A percentile compares a stretch with the other conserved stretches of the same genome.
Evolutionary conservation across 2,888 invertebrate species (phyloP).

Genomic region (Drosophila hawaiiensis): DNA sequence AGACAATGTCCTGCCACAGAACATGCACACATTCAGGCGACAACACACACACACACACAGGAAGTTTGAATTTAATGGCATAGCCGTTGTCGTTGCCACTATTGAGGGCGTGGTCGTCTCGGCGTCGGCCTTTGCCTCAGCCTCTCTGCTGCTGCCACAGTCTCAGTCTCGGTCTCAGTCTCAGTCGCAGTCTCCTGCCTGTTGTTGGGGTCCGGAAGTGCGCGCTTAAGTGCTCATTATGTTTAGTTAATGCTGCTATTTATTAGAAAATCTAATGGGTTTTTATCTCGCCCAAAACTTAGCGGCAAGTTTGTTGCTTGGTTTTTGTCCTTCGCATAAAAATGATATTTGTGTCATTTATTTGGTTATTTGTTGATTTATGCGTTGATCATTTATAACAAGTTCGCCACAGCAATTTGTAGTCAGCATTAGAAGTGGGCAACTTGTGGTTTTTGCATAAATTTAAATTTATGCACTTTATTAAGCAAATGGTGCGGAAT

Average conservation of each 20-base stretch:
- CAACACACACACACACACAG: conserved; percentile 33
- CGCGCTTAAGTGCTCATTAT: conserved; percentile 79
- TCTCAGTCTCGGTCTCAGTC: neutral
- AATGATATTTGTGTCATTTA: conserved; percentile 72
- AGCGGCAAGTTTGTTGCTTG: conserved; percentile 41
- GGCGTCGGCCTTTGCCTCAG: neutral
- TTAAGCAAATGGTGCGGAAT: conserved; percentile 57
- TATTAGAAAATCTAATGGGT: conserved; percentile 77
- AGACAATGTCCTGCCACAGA: conserved; percentile 51
- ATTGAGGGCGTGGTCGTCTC: conserved; percentile 51
- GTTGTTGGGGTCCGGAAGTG: conserved; percentile 63
- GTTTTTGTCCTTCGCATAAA: conserved; percentile 44
- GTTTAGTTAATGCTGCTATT: conserved; percentile 77
- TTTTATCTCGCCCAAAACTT: conserved; percentile 59
- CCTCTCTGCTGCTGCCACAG: neutral
- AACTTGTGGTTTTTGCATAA: conserved; percentile 57
- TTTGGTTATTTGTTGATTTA: conserved; percentile 71
- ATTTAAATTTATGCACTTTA: conserved; percentile 71
- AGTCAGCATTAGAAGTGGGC: conserved; percentile 25
- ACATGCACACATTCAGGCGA: conserved; percentile 40
- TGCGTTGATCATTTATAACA: conserved; percentile 61
- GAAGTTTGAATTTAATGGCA: conserved; percentile 71
- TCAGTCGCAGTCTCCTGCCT: conserved; percentile 1
- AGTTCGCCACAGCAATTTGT: conserved; percentile 53
- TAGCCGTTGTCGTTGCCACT: conserved; percentile 34